Percentiles rank a stretch among this genome's conserved stretches.
These are phyloP conservation scores for Conomelus anceps DNA, from an alignment of 2,888 invertebrate species.

Conservation along the genomic window DNA sequence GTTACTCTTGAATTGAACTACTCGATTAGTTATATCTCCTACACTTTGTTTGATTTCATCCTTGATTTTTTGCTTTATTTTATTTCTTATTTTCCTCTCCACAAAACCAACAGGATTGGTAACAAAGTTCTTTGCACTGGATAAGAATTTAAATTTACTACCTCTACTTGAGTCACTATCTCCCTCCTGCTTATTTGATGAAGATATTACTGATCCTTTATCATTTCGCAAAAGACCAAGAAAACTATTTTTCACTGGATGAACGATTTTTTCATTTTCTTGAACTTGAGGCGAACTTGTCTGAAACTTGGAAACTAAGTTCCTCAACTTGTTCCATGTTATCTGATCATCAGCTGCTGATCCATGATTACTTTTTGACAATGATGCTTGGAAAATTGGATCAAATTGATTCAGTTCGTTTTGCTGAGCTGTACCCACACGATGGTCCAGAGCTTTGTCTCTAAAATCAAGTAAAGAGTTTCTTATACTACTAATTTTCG, in stretches of 20 bases:
- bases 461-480: background rate
- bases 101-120: background rate
- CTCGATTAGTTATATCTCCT: background rate
- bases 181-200: background rate
- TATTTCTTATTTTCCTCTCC: background rate
- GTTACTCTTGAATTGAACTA: background rate
- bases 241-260: background rate
- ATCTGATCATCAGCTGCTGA: background rate
- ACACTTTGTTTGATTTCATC: background rate
- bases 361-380: background rate
- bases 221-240: background rate
- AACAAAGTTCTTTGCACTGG: background rate
- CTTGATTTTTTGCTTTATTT: background rate
- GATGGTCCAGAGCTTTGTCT: background rate
- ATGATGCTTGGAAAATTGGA: background rate
- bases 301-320: background rate
- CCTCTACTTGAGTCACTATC: background rate
- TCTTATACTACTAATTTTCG: background rate
- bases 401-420: background rate
- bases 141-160: background rate
- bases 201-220: background rate
- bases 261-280: background rate
- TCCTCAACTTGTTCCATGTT: background rate
- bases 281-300: background rate
- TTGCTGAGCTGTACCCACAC: no score